Evolutionary conservation across 2,888 invertebrate species (phyloP), one percentile per base, ranked within the genome.

Genomic region (Eledona agricola): DNA sequence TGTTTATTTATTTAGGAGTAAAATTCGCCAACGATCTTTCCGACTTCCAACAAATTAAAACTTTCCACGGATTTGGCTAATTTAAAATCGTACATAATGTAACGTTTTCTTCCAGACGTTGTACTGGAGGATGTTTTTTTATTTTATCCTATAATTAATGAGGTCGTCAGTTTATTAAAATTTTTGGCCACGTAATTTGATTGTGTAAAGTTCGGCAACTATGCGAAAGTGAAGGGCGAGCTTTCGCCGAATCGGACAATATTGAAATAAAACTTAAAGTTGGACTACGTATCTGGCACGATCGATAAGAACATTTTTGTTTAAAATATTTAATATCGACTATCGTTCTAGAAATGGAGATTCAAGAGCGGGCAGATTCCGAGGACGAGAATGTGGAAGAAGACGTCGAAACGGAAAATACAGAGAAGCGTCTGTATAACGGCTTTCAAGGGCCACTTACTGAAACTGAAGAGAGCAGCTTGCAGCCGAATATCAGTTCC

Each of bases 381-480:
- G 76, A 79, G 29, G 81, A 81, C 26, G 80, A 81, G 38, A 60
- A 59, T 35, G 58, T 60, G 37, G 62, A 65, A 23, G 67, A 64
- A 20, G 64, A 75, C 17, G 63, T 73, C 20, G 60, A 61, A 43
- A 60, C 57, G 17, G 70, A 67, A 50, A 70, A 65, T 54, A 58
- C 66, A 25, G 72, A 73, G 54, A 73, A 71, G 59, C 69, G 71
- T 25, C 58, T 72, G 10, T 70, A 74, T 62, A 75, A 85, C 63
- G 83, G 85, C 49, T 84, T 83, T 65, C 86, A 86, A 66, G 85
- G 86, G 28, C 82, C 86, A 1, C 77, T 86, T 19, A 79, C 85
- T 56, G 86, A 86, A 76, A 80, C 83, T 42, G 76, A 83, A 59
- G 69, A 69, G 32, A 67, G 58, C 46, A 65, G 60, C 54, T 31